Percentiles rank a stretch among this genome's conserved stretches.
Conservation (phyloP, 37 sponge, comb jelly and placozoan genomes). For the Spongilla lacustris region DNA sequence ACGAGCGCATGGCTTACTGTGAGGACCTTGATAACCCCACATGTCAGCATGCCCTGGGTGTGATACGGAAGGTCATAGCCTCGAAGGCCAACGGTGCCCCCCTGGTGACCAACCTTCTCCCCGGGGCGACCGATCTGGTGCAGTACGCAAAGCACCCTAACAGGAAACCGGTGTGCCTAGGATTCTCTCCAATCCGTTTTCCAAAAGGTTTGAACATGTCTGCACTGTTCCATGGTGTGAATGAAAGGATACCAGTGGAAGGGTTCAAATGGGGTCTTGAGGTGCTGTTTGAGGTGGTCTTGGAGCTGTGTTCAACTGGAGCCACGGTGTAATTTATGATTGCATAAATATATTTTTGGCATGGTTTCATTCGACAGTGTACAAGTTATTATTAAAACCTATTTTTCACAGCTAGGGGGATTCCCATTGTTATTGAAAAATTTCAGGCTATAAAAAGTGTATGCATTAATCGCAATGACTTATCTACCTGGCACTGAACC, state of each 20-base stretch:
- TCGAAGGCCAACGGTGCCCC: conserved; percentile 60
- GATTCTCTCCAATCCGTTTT: conserved; percentile 68
- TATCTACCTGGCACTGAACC: too few species aligned
- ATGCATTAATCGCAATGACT: too few species aligned
- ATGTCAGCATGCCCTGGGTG: conserved; percentile 31
- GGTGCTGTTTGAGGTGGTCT: conserved; percentile 63
- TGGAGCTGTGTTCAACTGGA: conserved; percentile 48
- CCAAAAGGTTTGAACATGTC: conserved; percentile 60
- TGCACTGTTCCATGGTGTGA: conserved; percentile 74
- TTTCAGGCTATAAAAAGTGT: too few species aligned
- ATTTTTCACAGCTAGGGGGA: too few species aligned
- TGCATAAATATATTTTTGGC: too few species aligned
- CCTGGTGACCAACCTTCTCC: conserved; percentile 41
- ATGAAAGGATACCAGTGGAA: conserved; percentile 79
- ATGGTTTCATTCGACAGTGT: too few species aligned
- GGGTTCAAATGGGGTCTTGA: conserved; percentile 85
- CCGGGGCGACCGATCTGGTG: conserved; percentile 69
- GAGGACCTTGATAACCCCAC: conserved; percentile 45
- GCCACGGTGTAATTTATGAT: not conserved
- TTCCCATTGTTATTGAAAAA: too few species aligned
- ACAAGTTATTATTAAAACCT: too few species aligned
- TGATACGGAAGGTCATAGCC: conserved; percentile 28
- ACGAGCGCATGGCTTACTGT: conserved; percentile 11
- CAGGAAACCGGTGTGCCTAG: conserved; percentile 73
- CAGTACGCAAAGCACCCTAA: conserved; percentile 56